These are phyloP conservation scores for Priapulus caudatus DNA, from an alignment of 2,888 invertebrate species.

Conservation along the genomic window DNA sequence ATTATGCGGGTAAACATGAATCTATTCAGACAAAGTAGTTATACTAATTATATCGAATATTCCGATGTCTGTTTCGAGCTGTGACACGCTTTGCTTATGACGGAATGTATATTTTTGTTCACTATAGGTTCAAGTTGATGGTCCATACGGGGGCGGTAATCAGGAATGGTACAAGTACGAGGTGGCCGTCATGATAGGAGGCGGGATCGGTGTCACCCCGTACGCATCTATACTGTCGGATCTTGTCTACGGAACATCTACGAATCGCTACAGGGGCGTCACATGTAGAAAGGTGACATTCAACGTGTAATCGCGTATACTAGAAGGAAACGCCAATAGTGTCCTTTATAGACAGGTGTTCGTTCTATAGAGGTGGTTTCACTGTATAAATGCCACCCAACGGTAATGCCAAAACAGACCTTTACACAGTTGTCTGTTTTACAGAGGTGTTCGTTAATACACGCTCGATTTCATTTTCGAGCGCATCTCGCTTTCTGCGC, in stretches of 20 bases:
- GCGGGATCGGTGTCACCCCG: slow-evolving; percentile 92
- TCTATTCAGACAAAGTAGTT: slow-evolving; percentile 2
- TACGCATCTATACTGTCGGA: slow-evolving; percentile 94
- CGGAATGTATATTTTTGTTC: too few relatives aligned
- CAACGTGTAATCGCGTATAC: too few relatives aligned
- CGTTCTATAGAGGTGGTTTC: too few relatives aligned
- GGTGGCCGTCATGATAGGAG: slow-evolving; percentile 93
- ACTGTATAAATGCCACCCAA: too few relatives aligned
- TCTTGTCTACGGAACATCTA: slow-evolving; percentile 82
- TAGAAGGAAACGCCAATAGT: too few relatives aligned
- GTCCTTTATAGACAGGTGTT: too few relatives aligned
- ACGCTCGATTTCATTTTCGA: too few relatives aligned
- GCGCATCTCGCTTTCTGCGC: too few relatives aligned
- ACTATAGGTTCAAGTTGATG: slow-evolving; percentile 60
- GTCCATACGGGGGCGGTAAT: slow-evolving; percentile 93
- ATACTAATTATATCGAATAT: background rate
- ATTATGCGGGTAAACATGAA: background rate
- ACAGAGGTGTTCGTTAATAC: too few relatives aligned
- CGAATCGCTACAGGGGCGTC: slow-evolving; percentile 88
- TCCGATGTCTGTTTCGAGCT: background rate
- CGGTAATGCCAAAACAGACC: too few relatives aligned
- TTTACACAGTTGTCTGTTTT: too few relatives aligned
- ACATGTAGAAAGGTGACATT: slow-evolving; percentile 88
- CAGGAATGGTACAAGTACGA: slow-evolving; percentile 98
- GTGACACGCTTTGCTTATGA: too few relatives aligned